Percentiles rank a stretch among this genome's conserved stretches.
Conservation (phyloP, 2,888 invertebrate species). For the Leptinotarsa juncta region DNA sequence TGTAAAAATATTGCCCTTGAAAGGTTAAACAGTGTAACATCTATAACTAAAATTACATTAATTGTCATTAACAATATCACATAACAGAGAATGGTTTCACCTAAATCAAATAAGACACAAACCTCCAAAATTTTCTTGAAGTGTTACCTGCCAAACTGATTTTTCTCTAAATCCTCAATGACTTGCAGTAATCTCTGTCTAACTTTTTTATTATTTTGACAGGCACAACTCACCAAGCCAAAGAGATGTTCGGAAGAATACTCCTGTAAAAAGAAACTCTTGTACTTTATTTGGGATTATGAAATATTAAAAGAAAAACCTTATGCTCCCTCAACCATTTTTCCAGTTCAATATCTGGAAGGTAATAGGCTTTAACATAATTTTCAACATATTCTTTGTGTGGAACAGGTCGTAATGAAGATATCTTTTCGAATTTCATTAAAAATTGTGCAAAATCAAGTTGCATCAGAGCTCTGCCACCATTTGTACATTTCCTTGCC, state of each 20-base stretch:
- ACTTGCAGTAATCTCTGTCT: slow-evolving; percentile 81
- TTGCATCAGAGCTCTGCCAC: slow-evolving; percentile 97
- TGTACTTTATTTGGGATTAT: background rate
- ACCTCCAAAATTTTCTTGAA: background rate
- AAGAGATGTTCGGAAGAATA: slow-evolving; percentile 90
- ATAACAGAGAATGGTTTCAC: slow-evolving; percentile 37
- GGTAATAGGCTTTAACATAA: slow-evolving; percentile 96
- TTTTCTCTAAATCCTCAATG: slow-evolving; percentile 71
- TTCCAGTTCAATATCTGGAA: slow-evolving; percentile 88
- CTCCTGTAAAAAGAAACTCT: slow-evolving; percentile 69
- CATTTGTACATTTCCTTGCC: slow-evolving; percentile 94
- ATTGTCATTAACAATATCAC: slow-evolving; percentile 45
- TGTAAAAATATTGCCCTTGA: background rate
- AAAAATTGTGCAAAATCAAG: slow-evolving; percentile 96
- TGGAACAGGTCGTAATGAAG: slow-evolving; percentile 85
- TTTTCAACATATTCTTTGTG: slow-evolving; percentile 91
- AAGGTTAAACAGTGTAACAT: slow-evolving; percentile 6
- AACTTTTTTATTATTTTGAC: slow-evolving; percentile 88
- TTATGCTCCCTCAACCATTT: slow-evolving; percentile 88
- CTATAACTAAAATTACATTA: slow-evolving; percentile 15
- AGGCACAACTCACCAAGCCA: slow-evolving; percentile 86
- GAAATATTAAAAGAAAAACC: slow-evolving; percentile 60
- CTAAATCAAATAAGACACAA: slow-evolving; percentile 3
- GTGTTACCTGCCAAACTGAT: slow-evolving; percentile 50
- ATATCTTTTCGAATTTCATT: slow-evolving; percentile 89